These are phyloP conservation scores for Teleogryllus occipitalis DNA, from an alignment of 1,140 invertebrate species.

Conservation along the genomic window DNA sequence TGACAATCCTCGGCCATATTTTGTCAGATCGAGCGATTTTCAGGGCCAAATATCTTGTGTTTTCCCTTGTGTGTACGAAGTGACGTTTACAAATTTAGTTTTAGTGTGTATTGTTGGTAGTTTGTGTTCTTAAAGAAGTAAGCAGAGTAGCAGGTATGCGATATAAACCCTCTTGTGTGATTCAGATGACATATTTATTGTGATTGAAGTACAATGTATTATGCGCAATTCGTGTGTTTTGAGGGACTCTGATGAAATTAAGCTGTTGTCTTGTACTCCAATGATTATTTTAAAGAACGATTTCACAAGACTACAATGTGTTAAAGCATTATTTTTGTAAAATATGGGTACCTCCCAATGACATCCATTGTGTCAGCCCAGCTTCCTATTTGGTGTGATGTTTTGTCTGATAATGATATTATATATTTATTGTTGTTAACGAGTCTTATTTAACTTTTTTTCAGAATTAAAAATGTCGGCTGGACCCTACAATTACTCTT, in stretches of 20 bases:
- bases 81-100: not conserved
- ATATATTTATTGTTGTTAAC: not conserved
- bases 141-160: not conserved
- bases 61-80: not conserved
- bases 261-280: too few species aligned
- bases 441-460: not conserved
- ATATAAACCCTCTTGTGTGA: not conserved
- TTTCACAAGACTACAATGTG: too few species aligned
- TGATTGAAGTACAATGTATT: not conserved
- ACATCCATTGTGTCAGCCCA: not conserved
- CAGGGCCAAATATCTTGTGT: slow-evolving; percentile 3
- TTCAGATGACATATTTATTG: not conserved
- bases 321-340: not conserved
- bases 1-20: slow-evolving; percentile 17
- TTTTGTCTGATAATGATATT: not conserved
- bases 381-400: not conserved
- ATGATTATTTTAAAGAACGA: too few species aligned
- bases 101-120: not conserved
- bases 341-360: not conserved
- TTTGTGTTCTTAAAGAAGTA: not conserved
- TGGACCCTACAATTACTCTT: slow-evolving; percentile 98
- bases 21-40: slow-evolving; percentile 10
- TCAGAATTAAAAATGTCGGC: slow-evolving; percentile 59
- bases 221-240: not conserved
- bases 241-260: too few species aligned